phyloP scores from a whole-genome alignment of 2,888 invertebrate species.

The Polydrusus cervinus region DNA sequence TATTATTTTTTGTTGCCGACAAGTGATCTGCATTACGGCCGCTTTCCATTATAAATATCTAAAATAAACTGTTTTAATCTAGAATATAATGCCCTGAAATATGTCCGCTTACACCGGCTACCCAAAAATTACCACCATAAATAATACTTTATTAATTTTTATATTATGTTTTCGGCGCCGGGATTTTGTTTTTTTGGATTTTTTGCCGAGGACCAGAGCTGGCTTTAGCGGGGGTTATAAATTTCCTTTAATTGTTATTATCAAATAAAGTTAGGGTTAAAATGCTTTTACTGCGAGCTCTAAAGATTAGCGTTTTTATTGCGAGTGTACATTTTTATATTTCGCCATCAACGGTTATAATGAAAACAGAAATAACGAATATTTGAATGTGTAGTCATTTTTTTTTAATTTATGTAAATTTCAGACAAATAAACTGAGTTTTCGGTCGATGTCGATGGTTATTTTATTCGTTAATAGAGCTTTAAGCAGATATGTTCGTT shows the following conservation, averaged over 20 bases:
- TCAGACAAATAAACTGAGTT: no score
- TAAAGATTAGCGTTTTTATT: slow-evolving; percentile 23
- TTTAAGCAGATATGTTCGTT: no score
- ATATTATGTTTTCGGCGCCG: slow-evolving; percentile 65
- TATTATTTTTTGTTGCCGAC: slow-evolving; percentile 70
- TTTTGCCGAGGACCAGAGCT: slow-evolving; percentile 26
- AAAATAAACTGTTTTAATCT: slow-evolving; percentile 73
- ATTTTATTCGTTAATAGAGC: no score
- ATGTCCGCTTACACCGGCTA: slow-evolving; percentile 66
- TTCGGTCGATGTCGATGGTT: no score
- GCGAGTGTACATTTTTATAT: slow-evolving; percentile 29
- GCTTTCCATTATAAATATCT: slow-evolving; percentile 71
- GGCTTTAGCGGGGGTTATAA: slow-evolving; percentile 33
- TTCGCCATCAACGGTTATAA: slow-evolving; percentile 17
- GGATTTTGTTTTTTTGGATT: slow-evolving; percentile 34
- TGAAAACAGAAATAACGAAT: slow-evolving; percentile 9
- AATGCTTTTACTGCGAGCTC: slow-evolving; percentile 27
- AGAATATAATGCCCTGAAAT: slow-evolving; percentile 71
- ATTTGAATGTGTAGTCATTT: not conserved
- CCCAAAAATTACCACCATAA: slow-evolving; percentile 72
- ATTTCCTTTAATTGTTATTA: slow-evolving; percentile 40
- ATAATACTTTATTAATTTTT: slow-evolving; percentile 72
- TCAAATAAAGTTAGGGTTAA: slow-evolving; percentile 41
- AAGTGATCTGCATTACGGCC: slow-evolving; percentile 71
- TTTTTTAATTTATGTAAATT: no score